Evolutionary conservation across 2,888 invertebrate genomes (phyloP).

Genomic region (Sphaerophoria rueppellii): DNA sequence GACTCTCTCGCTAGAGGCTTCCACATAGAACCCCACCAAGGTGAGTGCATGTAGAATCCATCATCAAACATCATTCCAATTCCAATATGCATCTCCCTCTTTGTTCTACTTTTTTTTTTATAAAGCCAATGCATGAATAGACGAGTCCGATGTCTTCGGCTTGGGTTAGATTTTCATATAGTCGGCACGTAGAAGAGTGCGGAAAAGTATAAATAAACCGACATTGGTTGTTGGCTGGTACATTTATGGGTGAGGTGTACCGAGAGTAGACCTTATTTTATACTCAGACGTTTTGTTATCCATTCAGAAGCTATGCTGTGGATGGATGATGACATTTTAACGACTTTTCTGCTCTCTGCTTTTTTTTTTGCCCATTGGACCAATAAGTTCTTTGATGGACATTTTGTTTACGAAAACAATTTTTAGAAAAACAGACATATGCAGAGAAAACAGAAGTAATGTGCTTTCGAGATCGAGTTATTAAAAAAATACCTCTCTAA

Average conservation of each 20-base stretch:
- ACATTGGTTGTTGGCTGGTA: neutral
- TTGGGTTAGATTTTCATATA: constrained; percentile 11
- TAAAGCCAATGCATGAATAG: neutral
- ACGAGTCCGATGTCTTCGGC: neutral
- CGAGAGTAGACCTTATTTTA: neutral
- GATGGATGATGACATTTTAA: constrained; percentile 54
- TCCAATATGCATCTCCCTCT: neutral
- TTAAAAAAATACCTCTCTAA: constrained; percentile 25
- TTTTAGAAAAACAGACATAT: constrained; percentile 24
- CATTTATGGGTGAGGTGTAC: neutral
- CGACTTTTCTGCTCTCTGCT: constrained; percentile 11
- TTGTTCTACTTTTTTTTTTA: neutral
- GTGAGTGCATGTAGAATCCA: constrained; percentile 22
- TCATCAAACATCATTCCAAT: neutral
- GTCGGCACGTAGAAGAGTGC: neutral
- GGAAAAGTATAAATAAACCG: neutral
- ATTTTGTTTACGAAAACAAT: constrained; percentile 37
- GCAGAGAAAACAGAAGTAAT: constrained; percentile 1
- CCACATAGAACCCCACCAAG: neutral
- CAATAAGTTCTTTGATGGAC: constrained; percentile 37
- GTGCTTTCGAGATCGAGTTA: constrained; percentile 22
- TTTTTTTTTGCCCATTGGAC: constrained; percentile 20
- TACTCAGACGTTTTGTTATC: constrained; percentile 22
- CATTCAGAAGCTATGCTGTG: constrained; percentile 34
- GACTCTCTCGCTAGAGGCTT: neutral